Percentiles rank a stretch among this genome's conserved stretches.
Conservation (phyloP, 2,888 invertebrate genomes). For the Carabus problematicus region DNA sequence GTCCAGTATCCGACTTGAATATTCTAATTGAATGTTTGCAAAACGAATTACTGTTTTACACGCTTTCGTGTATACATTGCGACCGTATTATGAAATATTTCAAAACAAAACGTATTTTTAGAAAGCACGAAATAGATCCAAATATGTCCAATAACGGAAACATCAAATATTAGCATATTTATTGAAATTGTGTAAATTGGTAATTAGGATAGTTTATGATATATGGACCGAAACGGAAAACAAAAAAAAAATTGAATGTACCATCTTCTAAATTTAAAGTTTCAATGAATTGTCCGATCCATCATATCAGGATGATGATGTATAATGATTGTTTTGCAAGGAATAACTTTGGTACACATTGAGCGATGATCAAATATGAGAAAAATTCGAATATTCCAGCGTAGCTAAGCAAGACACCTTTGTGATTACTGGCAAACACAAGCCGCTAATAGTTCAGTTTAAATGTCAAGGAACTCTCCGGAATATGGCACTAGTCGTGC, state of each 20-base stretch:
- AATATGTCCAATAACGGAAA: constrained; percentile 10
- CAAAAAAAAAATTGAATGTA: too few relatives aligned
- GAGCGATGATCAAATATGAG: too few relatives aligned
- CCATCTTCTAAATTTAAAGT: too few relatives aligned
- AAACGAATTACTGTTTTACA: constrained; percentile 30
- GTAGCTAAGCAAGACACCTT: neutral
- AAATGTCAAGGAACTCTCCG: constrained; percentile 4
- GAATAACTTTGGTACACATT: too few relatives aligned
- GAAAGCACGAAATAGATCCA: constrained; percentile 24
- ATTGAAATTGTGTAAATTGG: too few relatives aligned
- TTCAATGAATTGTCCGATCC: too few relatives aligned
- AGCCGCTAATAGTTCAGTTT: neutral
- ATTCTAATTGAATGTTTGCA: constrained; percentile 26
- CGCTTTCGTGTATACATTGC: constrained; percentile 30
- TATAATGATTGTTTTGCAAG: too few relatives aligned
- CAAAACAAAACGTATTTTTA: constrained; percentile 26
- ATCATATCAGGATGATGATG: too few relatives aligned
- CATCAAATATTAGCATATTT: too few relatives aligned
- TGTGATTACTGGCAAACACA: constrained; percentile 1
- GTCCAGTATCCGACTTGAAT: constrained; percentile 8
- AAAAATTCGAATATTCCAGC: too few relatives aligned
- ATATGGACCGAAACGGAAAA: too few relatives aligned
- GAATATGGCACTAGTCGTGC: constrained; percentile 4
- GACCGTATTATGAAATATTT: constrained; percentile 34
- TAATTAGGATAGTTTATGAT: too few relatives aligned